Base-by-base conservation (phyloP, 1,140 invertebrate genomes). In the Andricus grossulariae region DNA sequence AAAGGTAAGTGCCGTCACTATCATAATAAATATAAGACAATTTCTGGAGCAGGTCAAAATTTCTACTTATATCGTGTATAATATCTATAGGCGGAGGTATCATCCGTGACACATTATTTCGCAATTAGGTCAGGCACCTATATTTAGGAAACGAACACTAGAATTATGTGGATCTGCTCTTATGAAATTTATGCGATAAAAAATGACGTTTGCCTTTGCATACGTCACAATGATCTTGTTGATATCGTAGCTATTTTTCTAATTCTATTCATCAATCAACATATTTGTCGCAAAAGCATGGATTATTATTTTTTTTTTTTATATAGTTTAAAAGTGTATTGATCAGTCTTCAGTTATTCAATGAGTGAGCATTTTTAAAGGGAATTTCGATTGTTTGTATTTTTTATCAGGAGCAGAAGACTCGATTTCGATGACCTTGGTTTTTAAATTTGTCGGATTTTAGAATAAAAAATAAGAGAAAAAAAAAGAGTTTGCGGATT, bases 71-170 rank as follows among this genome's bases (percentile, higher is more conserved):
- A 45, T 11, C 39, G 39, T 45, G 39, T 15, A 39, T 66, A 15
- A 45, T 32, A 66, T 45, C 13, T 73, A n/a, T n/a, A 49, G 75
- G 19, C 21, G 49, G 32, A 10, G 32, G 74, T 82, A 60, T 79
- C 54, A 77, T 52, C 74, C 3, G 13, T 25, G 73, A 80, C n/a
- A 75, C 74, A 74, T 71, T 76, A 71, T 85, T 83, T 87, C 77
- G 70, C 50, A 85, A 87, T 82, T 73, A 49, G 57, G 78, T 80
- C 74, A 66, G 45, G 50, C 21, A 66, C 25, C 60, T 66, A 74
- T 81, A 82, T 85, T 73, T 60, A 79, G 70, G 50, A 54, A 71
- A 71, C 13, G 18, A 77, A 71, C 72, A 50, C 57, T 80, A 50
- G 55, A 49, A 25, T 72, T 51, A 55, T 55, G 32, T 25, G 52